Evolutionary conservation across 2,113 vertebrate genomes (phyloP).

Genomic region (Plotosus lineatus): DNA sequence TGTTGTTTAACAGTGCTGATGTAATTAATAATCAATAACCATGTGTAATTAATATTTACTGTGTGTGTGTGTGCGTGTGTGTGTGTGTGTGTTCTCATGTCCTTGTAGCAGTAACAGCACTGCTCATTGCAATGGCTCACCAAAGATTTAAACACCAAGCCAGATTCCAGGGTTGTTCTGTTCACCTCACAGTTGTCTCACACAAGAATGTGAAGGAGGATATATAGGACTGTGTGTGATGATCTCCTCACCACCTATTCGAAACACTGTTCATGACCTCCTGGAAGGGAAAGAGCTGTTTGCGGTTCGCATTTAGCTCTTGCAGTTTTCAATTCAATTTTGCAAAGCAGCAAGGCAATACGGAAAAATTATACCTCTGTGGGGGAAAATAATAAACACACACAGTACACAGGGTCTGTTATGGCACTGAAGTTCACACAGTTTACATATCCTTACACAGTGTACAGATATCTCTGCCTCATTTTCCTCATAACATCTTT

Average conservation of each 20-base stretch:
- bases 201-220: background rate
- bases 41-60: too few species aligned
- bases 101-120: background rate
- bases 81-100: background rate
- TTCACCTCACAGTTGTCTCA: background rate
- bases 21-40: too few species aligned
- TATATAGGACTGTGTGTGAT: background rate
- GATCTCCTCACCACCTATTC: background rate
- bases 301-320: conserved; percentile 2
- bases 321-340: conserved; percentile 22
- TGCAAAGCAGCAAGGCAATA: conserved; percentile 46
- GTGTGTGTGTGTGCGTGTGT: too few species aligned
- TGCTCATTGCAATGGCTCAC: background rate
- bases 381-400: too few species aligned
- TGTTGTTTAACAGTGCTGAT: too few species aligned
- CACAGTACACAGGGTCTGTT: background rate
- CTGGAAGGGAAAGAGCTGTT: background rate
- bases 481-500: conserved; percentile 42
- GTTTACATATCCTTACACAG: conserved; percentile 49
- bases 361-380: background rate
- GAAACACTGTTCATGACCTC: conserved; percentile 26
- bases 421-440: conserved; percentile 21
- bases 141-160: background rate
- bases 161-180: background rate
- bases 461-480: conserved; percentile 61